Percentiles rank a stretch among this genome's conserved stretches.
Conservation (phyloP, 2,888 invertebrate species). For the Neoascia interrupta region DNA sequence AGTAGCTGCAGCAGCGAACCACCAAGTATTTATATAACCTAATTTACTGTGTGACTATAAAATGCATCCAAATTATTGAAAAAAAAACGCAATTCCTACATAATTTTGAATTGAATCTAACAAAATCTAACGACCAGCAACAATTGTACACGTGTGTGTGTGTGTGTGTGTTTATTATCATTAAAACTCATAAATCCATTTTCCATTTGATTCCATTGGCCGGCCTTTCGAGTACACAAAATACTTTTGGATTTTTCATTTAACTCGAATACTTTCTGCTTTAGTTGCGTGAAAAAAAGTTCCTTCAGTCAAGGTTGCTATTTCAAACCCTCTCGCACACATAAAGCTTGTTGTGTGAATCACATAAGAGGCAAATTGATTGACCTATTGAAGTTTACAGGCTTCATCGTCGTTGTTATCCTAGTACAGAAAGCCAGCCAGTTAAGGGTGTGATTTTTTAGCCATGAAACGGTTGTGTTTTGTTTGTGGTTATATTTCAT, state of each 20-base stretch:
- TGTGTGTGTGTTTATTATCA: not conserved
- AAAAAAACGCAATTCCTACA: too few relatives aligned
- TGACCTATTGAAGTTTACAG: constrained; percentile 9
- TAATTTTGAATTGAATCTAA: too few relatives aligned
- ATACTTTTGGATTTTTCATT: too few relatives aligned
- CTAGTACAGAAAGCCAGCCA: too few relatives aligned
- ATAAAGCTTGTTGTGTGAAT: not conserved
- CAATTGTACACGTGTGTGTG: constrained; percentile 42
- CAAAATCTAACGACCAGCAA: constrained; percentile 32
- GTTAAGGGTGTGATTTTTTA: constrained; percentile 26
- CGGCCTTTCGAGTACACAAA: too few relatives aligned
- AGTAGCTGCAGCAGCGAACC: constrained; percentile 58
- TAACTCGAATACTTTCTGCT: too few relatives aligned
- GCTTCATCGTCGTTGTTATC: constrained; percentile 11
- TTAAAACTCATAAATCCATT: too few relatives aligned
- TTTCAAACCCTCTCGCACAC: too few relatives aligned
- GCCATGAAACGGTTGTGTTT: not conserved
- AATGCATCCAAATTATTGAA: too few relatives aligned
- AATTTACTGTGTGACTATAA: constrained; percentile 29
- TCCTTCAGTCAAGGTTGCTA: too few relatives aligned
- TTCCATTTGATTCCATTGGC: too few relatives aligned
- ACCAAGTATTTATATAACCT: constrained; percentile 63
- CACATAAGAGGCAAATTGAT: constrained; percentile 15
- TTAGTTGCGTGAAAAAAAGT: too few relatives aligned
- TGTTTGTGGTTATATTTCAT: not conserved